Conservation (phyloP, 2,113 vertebrate species). For the Rana temporaria region DNA sequence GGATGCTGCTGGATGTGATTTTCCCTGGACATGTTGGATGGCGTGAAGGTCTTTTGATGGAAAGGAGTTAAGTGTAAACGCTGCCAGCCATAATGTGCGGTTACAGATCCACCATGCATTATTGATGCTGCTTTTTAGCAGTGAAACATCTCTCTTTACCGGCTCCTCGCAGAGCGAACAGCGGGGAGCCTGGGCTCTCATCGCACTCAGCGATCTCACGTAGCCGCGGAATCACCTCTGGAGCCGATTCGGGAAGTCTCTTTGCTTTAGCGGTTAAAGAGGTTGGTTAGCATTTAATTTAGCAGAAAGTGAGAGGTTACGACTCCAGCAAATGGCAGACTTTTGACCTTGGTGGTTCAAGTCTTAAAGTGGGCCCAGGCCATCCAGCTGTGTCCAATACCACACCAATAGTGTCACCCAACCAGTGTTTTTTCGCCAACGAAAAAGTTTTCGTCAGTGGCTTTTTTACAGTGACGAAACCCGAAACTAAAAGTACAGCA, state of each 20-base stretch:
- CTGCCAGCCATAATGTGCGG: constrained; percentile 56
- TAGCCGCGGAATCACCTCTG: constrained; percentile 13
- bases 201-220: constrained; percentile 13
- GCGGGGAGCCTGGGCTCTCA: constrained; percentile 40
- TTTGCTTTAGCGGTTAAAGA: constrained; percentile 24
- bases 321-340: neutral
- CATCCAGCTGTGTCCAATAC: too few species aligned
- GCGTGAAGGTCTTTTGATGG: constrained; percentile 52
- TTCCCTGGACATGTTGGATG: constrained; percentile 38
- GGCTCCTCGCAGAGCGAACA: constrained; percentile 36
- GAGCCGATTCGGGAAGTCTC: neutral
- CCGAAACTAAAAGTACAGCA: too few species aligned
- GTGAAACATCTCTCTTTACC: constrained; percentile 52
- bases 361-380: too few species aligned
- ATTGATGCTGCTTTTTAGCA: constrained; percentile 55
- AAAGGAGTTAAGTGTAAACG: constrained; percentile 56
- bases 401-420: too few species aligned
- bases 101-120: constrained; percentile 54
- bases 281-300: constrained; percentile 17
- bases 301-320: neutral
- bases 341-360: constrained; percentile 11
- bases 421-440: too few species aligned
- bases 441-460: too few species aligned
- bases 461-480: too few species aligned
- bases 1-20: constrained; percentile 14